phyloP scores from a whole-genome alignment of 2,797 vertebrate species.

The Sciurus vulgaris region DNA sequence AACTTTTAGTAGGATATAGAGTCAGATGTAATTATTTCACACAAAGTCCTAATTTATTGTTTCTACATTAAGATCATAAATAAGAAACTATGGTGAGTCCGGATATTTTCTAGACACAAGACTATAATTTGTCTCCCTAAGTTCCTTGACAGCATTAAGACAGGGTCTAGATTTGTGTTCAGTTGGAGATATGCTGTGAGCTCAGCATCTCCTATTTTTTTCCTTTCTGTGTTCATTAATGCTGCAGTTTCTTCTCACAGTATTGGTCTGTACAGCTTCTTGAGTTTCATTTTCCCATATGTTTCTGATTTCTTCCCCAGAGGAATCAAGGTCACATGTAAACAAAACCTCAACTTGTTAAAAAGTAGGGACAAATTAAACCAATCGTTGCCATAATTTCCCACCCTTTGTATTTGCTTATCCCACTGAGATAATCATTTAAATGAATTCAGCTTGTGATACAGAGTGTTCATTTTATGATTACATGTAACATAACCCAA shows the following conservation, averaged over 20 bases:
- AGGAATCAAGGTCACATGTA: conserved; percentile 38
- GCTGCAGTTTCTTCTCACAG: neutral
- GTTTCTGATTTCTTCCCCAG: conserved; percentile 63
- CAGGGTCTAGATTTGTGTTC: neutral
- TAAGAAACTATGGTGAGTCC: neutral
- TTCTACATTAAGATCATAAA: conserved; percentile 4
- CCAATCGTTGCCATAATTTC: neutral
- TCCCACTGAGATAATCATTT: neutral
- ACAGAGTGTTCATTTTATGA: conserved; percentile 24
- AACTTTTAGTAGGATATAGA: neutral
- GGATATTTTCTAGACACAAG: conserved; percentile 2
- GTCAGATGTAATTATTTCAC: neutral
- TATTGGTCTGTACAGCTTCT: neutral
- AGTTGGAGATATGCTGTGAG: neutral
- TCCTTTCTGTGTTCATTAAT: neutral
- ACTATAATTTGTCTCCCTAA: neutral
- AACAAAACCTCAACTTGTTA: conserved; percentile 64
- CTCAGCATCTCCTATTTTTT: neutral
- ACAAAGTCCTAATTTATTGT: neutral
- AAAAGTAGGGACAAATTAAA: conserved; percentile 15
- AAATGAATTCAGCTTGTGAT: conserved; percentile 21
- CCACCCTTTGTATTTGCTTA: conserved; percentile 26
- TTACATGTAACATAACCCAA: neutral
- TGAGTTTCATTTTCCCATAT: conserved; percentile 64
- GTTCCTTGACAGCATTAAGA: neutral